Conservation (phyloP, 2,113 vertebrate species). For the Periophthalmus modestus region DNA sequence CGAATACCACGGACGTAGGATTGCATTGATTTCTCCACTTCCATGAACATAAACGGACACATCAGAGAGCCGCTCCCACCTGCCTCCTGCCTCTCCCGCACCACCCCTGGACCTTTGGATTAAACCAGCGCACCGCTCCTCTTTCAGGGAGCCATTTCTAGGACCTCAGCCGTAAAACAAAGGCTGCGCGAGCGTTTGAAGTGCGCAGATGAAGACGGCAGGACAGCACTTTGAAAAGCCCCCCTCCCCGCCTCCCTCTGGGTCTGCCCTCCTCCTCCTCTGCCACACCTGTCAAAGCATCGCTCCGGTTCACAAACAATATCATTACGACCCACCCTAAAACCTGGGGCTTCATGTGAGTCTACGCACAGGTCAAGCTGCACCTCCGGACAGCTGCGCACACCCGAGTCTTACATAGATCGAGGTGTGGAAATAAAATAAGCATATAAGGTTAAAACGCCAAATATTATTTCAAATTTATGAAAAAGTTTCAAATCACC, state of each 20-base stretch:
- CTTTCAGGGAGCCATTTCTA: slow-evolving; percentile 65
- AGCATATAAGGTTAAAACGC: too few relatives aligned
- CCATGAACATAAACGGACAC: background rate
- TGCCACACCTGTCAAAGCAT: slow-evolving; percentile 56
- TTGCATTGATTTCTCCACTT: background rate
- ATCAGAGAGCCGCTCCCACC: slow-evolving; percentile 44
- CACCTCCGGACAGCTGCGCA: background rate
- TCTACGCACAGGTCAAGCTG: background rate
- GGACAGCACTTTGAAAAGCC: slow-evolving; percentile 59
- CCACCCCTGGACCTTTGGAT: slow-evolving; percentile 45
- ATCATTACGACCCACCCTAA: slow-evolving; percentile 43
- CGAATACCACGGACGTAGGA: background rate
- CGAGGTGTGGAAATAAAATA: too few relatives aligned
- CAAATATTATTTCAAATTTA: too few relatives aligned
- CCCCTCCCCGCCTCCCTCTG: slow-evolving; percentile 17
- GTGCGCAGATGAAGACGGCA: slow-evolving; percentile 58
- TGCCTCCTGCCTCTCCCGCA: slow-evolving; percentile 25
- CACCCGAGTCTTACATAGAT: background rate
- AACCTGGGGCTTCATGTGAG: slow-evolving; percentile 14
- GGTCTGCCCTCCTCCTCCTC: slow-evolving; percentile 57
- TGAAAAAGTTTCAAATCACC: too few relatives aligned
- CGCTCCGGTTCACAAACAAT: slow-evolving; percentile 28
- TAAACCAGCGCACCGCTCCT: slow-evolving; percentile 42
- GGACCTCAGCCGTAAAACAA: slow-evolving; percentile 59
- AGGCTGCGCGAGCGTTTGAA: slow-evolving; percentile 67